Evolutionary conservation across 2,113 vertebrate genomes (phyloP), one percentile per base, ranked within the genome.

Genomic region (Scomber japonicus): DNA sequence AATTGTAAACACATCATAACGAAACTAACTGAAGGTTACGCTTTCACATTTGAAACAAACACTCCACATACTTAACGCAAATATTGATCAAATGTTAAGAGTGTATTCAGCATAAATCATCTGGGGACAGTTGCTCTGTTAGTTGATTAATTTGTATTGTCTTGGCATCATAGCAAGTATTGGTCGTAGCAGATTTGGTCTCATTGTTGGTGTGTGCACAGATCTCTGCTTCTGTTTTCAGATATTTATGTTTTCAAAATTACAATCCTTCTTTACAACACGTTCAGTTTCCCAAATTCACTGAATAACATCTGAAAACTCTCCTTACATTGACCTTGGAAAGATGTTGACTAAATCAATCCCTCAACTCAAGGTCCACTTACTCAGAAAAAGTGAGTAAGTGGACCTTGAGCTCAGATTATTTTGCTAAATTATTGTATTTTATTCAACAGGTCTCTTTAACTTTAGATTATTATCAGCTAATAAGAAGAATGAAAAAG

Each of bases 31-130:
- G 11, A 24, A 7, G 21, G 3, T 11, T 48, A 0, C 11, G 40
- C 68, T 55, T 60, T 54, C 15, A 57, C 60, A 62, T 62, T 76
- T 35, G 9, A 62, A 19, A 3, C 49, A 19, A 27, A 51, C 13
- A 40, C 8, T 30, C 3, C 35, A 14, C 14, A 44, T 15, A 2
- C 1, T 17, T 14, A 9, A 5, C 0, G 2, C 10, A 27, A 50
- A n/a, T 21, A 8, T 45, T 31, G 31, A 48, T 12, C 17, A 10
- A 19, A 48, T 49, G 12, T 27, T 27, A 27, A 27, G 24, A 27
- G 24, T 27, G 24, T 27, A 27, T 27, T 27, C 24, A 27, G 24
- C 24, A 27, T 27, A 27, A 27, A 27, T 27, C 24, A 27, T 27
- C 3, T 27, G 24, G 24, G 24, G 24, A 27, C 24, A 27, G 24